Conservation (phyloP, 2,888 invertebrate genomes). For the Nineta flava region DNA sequence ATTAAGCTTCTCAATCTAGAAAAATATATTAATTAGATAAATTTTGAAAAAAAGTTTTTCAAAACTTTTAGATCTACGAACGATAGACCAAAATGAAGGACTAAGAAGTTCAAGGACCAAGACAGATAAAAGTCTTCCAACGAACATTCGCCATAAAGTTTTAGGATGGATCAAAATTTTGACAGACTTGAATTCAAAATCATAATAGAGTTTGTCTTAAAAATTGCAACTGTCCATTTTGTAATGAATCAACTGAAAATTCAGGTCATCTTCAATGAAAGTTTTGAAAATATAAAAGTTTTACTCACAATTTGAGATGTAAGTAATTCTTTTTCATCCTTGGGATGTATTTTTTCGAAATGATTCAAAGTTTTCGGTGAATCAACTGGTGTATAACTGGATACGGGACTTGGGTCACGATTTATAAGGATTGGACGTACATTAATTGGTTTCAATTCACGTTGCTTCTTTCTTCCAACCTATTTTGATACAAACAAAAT, state of each 20-base stretch:
- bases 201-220: no score
- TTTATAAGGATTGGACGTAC: slow-evolving; percentile 60
- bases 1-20: not conserved
- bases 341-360: slow-evolving; percentile 65
- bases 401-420: slow-evolving; percentile 38
- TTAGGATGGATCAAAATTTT: no score
- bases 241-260: no score
- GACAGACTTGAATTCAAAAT: no score
- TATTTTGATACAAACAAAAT: slow-evolving; percentile 7
- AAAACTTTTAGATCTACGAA: no score
- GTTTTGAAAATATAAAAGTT: not conserved
- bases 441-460: slow-evolving; percentile 45
- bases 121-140: no score
- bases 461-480: slow-evolving; percentile 28
- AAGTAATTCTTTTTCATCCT: slow-evolving; percentile 52
- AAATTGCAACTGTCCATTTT: no score
- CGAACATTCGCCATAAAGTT: no score
- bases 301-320: slow-evolving; percentile 24
- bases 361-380: slow-evolving; percentile 39
- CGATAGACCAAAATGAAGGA: no score
- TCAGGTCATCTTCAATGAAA: no score
- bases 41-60: no score
- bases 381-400: not conserved
- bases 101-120: no score
- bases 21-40: not conserved